Evolutionary conservation across 2,797 vertebrate genomes (phyloP), one percentile per base, ranked within the genome.

Genomic region (Cryptoprocta ferox): DNA sequence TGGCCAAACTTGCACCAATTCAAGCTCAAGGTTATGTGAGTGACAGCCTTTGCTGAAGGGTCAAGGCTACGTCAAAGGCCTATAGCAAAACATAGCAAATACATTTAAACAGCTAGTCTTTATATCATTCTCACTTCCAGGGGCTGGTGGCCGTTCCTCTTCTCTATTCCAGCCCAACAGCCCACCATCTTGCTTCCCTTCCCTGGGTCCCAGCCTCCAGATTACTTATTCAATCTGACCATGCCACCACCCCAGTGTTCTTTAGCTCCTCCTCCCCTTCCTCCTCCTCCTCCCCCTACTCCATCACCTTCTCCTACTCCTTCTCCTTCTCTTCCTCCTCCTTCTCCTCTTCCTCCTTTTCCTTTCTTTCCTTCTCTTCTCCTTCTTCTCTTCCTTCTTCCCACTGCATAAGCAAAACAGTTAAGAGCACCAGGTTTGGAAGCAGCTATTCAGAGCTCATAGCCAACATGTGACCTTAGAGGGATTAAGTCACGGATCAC

Each of bases 71-170:
- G 14, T n/a, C 79, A 28, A 16, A 86, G 42, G 2, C 45, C 48
- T 53, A 13, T 2, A 3, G 18, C 42, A 37, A 21, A 3, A 10
- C 35, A 35, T 11, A 81, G 53, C 66, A 53, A n/a, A 89, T n/a
- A 73, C 68, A 30, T 35, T 73, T 2, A 73, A 59, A 53, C 18
- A 28, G 9, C n/a, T 39, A 21, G 56, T 71, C 30, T 30, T 10
- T 19, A 21, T 16, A n/a, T 42, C 81, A 13, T 53, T 48, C 59
- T 53, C 30, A 70, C 28, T 80, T 80, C 61, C 39, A 28, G 71
- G 9, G 30, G 32, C 9, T 0, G 0, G 11, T 26, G 4, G 10
- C 70, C 2, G 0, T 53, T 42, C n/a, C 45, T 76, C 37, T 53
- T 50, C 59, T 66, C 87, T 50, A 9, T 39, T 42, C 13, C 6